Conservation (phyloP, 2,113 vertebrate genomes). For the Rhagologus leucostigma region DNA sequence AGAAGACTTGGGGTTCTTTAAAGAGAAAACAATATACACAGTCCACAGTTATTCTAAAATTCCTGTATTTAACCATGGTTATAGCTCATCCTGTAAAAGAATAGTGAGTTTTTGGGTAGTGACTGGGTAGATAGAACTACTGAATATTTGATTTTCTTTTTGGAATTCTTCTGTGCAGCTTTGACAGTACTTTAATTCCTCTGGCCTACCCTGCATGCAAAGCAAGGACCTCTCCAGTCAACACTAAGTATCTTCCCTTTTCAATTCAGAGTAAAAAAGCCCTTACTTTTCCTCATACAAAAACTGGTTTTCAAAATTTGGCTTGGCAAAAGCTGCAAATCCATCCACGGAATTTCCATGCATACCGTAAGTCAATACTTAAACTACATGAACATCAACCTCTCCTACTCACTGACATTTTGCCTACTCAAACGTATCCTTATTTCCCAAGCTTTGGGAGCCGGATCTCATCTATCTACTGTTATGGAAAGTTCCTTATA, state of each 20-base stretch:
- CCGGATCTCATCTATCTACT: not conserved
- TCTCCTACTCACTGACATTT: not conserved
- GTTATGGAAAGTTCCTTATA: not conserved
- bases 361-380: not conserved
- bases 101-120: rapidly evolving
- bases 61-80: not conserved
- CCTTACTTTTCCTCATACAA: not conserved
- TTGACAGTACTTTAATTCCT: not conserved
- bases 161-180: not conserved
- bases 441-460: not conserved
- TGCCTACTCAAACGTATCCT: not conserved
- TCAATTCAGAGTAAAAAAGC: not conserved
- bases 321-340: not conserved
- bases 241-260: not conserved
- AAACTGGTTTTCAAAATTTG: not conserved
- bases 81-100: not conserved
- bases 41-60: not conserved
- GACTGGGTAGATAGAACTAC: not conserved
- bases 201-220: not conserved
- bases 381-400: not conserved
- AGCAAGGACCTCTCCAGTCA: not conserved
- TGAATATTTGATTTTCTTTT: not conserved
- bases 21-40: not conserved
- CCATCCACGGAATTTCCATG: not conserved
- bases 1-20: not conserved